Conservation (phyloP, 2,888 invertebrate genomes). For the Linnaemya tessellans region DNA sequence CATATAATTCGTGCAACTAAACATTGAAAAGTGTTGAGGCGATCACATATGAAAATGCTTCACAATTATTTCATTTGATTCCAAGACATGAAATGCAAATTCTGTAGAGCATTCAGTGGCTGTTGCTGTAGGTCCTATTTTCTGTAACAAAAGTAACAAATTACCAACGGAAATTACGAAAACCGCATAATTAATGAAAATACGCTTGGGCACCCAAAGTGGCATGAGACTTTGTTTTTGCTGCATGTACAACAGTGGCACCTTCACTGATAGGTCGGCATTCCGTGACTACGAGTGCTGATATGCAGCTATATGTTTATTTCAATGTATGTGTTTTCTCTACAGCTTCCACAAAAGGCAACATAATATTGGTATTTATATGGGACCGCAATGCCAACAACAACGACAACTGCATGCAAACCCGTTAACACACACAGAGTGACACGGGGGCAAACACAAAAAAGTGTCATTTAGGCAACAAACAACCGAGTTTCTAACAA, state of each 20-base stretch:
- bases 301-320: neutral
- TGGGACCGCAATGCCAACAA: constrained; percentile 59
- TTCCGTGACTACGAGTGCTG: constrained; percentile 9
- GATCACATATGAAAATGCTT: constrained; percentile 19
- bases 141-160: constrained; percentile 69
- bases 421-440: neutral
- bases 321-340: neutral
- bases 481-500: constrained; percentile 50
- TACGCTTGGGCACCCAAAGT: constrained; percentile 67
- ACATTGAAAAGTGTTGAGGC: neutral
- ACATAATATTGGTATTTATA: constrained; percentile 53
- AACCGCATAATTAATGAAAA: constrained; percentile 74
- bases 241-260: constrained; percentile 49
- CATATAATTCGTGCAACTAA: constrained; percentile 21
- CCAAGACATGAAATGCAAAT: neutral
- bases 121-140: constrained; percentile 31
- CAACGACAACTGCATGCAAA: constrained; percentile 16
- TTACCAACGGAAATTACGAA: constrained; percentile 71
- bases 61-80: neutral
- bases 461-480: constrained; percentile 37
- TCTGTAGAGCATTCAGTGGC: constrained; percentile 41
- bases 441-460: neutral
- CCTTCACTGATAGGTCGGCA: constrained; percentile 45
- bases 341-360: neutral
- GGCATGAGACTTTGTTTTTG: constrained; percentile 63